phyloP scores from a whole-genome alignment of 1,140 invertebrate genomes.

The Epicauta chinensis region DNA sequence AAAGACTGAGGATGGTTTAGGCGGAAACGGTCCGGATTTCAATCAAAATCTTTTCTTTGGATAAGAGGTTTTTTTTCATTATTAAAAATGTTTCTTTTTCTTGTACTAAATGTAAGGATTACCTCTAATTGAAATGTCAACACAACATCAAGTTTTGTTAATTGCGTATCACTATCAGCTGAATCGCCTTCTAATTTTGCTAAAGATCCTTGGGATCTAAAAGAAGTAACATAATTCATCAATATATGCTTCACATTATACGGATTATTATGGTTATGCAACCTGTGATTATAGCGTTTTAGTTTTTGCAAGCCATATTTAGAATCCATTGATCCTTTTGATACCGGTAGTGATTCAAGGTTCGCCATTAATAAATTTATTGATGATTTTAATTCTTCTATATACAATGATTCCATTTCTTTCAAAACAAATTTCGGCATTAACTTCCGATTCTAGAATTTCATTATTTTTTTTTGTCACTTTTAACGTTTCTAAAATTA shows the following conservation, averaged over 20 bases:
- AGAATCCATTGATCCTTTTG: slow-evolving; percentile 93
- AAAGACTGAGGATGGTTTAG: too few species aligned
- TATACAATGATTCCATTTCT: slow-evolving; percentile 99
- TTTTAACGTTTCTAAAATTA: slow-evolving; percentile 4
- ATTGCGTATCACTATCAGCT: slow-evolving; percentile 82
- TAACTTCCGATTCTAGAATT: slow-evolving; percentile 83
- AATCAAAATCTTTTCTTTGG: too few species aligned
- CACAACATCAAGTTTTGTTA: slow-evolving; percentile 95
- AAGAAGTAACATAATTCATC: slow-evolving; percentile 46
- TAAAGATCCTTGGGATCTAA: slow-evolving; percentile 86
- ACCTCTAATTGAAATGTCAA: slow-evolving; percentile 96
- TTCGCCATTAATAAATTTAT: slow-evolving; percentile 99
- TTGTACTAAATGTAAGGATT: slow-evolving; percentile 25
- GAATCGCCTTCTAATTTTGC: slow-evolving; percentile 88
- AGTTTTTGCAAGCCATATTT: slow-evolving; percentile 93
- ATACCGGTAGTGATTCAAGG: slow-evolving; percentile 96
- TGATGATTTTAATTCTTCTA: slow-evolving; percentile 95
- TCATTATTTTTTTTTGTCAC: background rate
- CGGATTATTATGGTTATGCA: slow-evolving; percentile 45
- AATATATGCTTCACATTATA: slow-evolving; percentile 45
- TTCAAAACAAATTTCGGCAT: slow-evolving; percentile 99
- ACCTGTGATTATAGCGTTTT: slow-evolving; percentile 95
- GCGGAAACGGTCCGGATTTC: too few species aligned
- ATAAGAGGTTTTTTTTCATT: too few species aligned
- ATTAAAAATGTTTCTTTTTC: slow-evolving; percentile 1